phyloP scores from a whole-genome alignment of 2,113 vertebrate genomes.

The Ahaetulla prasina region DNA sequence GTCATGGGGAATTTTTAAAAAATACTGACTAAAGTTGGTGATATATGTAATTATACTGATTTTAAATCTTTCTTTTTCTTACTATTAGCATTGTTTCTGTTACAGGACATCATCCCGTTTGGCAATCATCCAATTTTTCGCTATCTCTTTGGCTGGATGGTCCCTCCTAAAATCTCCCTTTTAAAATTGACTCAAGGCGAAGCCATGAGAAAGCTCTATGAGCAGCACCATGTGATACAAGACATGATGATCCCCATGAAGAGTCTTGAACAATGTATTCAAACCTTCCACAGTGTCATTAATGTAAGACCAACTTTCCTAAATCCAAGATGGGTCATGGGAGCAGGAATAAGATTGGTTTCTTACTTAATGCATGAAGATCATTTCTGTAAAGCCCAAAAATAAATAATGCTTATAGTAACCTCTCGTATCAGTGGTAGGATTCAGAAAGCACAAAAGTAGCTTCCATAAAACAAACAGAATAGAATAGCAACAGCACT shows the following conservation, averaged over 20 bases:
- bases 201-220: slow-evolving; percentile 88
- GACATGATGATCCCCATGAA: slow-evolving; percentile 97
- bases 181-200: slow-evolving; percentile 97
- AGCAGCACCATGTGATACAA: slow-evolving; percentile 95
- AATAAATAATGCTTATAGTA: neutral
- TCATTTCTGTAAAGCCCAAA: neutral
- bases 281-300: slow-evolving; percentile 84
- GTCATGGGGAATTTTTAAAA: neutral
- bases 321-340: neutral
- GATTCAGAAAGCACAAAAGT: neutral
- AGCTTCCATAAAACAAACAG: neutral
- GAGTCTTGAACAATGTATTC: slow-evolving; percentile 79
- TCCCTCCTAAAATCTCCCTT: slow-evolving; percentile 96
- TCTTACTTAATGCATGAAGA: neutral
- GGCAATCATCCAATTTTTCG: slow-evolving; percentile 92
- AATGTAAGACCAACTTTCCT: slow-evolving; percentile 66
- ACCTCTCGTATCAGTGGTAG: neutral
- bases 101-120: slow-evolving; percentile 97
- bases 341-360: neutral
- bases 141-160: slow-evolving; percentile 96
- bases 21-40: neutral
- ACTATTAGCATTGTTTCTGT: neutral
- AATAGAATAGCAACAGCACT: neutral
- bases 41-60: neutral
- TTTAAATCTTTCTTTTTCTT: neutral